Conservation (phyloP, 2,113 vertebrate genomes). For the Pipa parva region DNA sequence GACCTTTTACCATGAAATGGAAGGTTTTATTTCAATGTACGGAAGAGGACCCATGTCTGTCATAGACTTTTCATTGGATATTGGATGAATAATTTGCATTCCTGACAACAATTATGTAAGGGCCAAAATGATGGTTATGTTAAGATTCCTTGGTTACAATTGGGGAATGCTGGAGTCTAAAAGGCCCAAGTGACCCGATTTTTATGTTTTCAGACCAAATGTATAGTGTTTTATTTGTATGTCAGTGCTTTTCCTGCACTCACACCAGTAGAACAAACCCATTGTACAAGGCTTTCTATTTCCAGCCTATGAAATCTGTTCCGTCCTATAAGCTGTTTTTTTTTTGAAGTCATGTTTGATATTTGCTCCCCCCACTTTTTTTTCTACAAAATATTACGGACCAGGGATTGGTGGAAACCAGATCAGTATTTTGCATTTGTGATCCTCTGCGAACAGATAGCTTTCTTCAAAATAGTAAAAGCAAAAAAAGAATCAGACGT, state of each 20-base stretch:
- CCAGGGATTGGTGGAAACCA: constrained; percentile 13
- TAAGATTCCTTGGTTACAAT: not conserved
- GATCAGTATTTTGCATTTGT: constrained; percentile 24
- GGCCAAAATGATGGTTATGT: constrained; percentile 14
- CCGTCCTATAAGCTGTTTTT: too few species aligned
- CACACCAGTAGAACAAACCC: constrained; percentile 24
- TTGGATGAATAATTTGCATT: not conserved
- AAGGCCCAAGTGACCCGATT: constrained; percentile 43
- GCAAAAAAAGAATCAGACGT: constrained; percentile 11
- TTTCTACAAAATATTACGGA: constrained; percentile 22
- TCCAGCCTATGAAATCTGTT: constrained; percentile 20
- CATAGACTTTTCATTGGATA: not conserved
- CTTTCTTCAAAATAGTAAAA: not conserved
- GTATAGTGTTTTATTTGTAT: constrained; percentile 35
- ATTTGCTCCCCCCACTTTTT: too few species aligned
- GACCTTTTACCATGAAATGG: constrained; percentile 13
- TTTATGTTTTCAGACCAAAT: constrained; percentile 61
- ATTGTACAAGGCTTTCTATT: constrained; percentile 19
- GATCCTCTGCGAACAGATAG: constrained; percentile 4
- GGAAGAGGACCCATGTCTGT: not conserved
- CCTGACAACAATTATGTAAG: not conserved
- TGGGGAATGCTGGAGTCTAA: not conserved
- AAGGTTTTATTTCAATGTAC: constrained; percentile 12
- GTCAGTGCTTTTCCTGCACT: constrained; percentile 12
- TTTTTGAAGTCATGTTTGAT: too few species aligned